phyloP scores from a whole-genome alignment of 2,113 vertebrate genomes.

The Macquaria ambigua region DNA sequence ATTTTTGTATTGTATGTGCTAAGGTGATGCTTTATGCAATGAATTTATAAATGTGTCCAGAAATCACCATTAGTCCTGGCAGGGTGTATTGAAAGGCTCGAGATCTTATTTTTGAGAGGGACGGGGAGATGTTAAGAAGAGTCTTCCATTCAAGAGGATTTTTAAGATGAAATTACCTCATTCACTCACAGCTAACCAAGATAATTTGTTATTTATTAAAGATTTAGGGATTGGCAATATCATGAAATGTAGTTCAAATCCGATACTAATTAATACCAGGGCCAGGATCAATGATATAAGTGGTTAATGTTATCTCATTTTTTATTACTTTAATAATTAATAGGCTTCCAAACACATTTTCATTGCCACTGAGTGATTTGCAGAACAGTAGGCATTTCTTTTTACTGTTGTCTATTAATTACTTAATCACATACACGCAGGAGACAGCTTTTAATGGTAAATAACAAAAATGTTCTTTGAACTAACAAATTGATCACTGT shows the following conservation, averaged over 20 bases:
- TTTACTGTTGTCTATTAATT: background rate
- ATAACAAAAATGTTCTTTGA: too few relatives aligned
- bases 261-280: background rate
- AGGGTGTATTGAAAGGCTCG: background rate
- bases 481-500: background rate
- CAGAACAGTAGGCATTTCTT: background rate
- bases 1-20: background rate
- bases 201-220: too few relatives aligned
- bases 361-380: background rate
- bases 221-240: too few relatives aligned
- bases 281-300: background rate
- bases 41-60: background rate
- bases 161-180: background rate
- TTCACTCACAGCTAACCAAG: background rate
- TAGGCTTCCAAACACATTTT: background rate
- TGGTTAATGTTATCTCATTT: background rate
- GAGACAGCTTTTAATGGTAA: background rate
- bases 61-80: background rate
- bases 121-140: too few relatives aligned
- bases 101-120: background rate
- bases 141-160: background rate
- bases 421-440: background rate
- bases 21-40: background rate
- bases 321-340: background rate
- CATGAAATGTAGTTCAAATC: too few relatives aligned